Evolutionary conservation across 2,113 vertebrate species (phyloP), one percentile per base, ranked within the genome.

Genomic region (Gadus chalcogrammus): DNA sequence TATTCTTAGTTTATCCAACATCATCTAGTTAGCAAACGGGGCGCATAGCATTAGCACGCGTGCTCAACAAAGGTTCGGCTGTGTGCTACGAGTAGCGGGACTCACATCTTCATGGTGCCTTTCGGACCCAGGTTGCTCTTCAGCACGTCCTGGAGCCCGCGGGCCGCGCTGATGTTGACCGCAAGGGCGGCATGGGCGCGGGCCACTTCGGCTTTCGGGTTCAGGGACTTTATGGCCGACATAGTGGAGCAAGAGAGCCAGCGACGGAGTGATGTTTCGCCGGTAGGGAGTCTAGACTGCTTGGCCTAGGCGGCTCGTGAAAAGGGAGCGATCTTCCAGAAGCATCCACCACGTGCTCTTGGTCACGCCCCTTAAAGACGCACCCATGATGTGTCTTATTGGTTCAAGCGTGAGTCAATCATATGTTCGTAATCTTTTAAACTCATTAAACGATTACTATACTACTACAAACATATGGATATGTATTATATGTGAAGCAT

Each of bases 41-140:
- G 9, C 20, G 65, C 31, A 17, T 65, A 64, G 82, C 82, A 58
- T 72, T 71, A 70, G 75, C 74, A 74, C 69, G 84, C 88, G 59
- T 79, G 82, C 79, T 76, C 86, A 85, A 89, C 87, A 88, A 90
- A 82, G 73, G 72, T 67, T 82, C 62, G 65, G 56, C 27, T 64
- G 60, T 15, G 35, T 71, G 24, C 20, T 52, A 13, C 69, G 55
- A 48, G 42, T 53, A 16, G 8, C 38, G 18, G 7, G 61, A 78
- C 97, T 95, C 87, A 98, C 96, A 98, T 98, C 71, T 99, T 99
- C 95, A 98, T 96, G 88, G 97, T 98, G 68, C 97, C 97, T 64
- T 99, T 98, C 6, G 97, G 96, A 69, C 97, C 97, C 86, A 99
- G 85, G 80, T 98, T 99, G 79, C 94, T 98, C 75, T 90, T 90